phyloP scores from a whole-genome alignment of 2,113 vertebrate genomes.

The Clarias magur region DNA sequence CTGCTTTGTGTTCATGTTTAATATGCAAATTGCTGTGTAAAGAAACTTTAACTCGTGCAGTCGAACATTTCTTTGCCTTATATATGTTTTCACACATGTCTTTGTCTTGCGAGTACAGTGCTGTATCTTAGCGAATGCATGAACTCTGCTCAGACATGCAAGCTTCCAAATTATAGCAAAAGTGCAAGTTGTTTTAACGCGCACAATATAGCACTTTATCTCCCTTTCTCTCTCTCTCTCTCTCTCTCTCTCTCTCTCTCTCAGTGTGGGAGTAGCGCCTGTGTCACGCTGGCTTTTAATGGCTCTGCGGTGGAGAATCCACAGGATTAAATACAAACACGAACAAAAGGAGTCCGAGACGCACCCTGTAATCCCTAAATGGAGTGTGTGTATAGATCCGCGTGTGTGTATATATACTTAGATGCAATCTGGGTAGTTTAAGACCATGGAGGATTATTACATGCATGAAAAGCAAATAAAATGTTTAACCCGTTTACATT shows the following conservation, averaged over 20 bases:
- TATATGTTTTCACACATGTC: neutral
- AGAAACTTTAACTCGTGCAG: neutral
- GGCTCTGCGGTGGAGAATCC: constrained; percentile 45
- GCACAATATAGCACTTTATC: neutral
- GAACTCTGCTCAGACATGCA: neutral
- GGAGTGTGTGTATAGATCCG: constrained; percentile 10
- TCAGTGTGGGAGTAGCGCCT: neutral
- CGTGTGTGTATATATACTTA: constrained; percentile 20
- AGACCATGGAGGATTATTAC: neutral
- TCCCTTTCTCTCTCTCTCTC: neutral
- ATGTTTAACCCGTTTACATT: neutral
- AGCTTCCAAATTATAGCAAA: neutral
- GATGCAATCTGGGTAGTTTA: constrained; percentile 10
- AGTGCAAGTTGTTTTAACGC: neutral
- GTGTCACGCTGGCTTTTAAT: constrained; percentile 49
- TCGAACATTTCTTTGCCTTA: neutral
- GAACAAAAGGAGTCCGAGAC: constrained; percentile 36
- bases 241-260: constrained; percentile 22
- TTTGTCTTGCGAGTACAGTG: neutral
- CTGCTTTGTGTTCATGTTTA: neutral
- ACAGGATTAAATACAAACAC: constrained; percentile 45
- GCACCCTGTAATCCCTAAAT: constrained; percentile 50
- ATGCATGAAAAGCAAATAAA: constrained; percentile 1
- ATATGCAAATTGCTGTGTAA: neutral
- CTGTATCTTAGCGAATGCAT: neutral